These are phyloP conservation scores for Danionella cerebrum DNA, from an alignment of 2,113 vertebrate genomes.

Conservation along the genomic window DNA sequence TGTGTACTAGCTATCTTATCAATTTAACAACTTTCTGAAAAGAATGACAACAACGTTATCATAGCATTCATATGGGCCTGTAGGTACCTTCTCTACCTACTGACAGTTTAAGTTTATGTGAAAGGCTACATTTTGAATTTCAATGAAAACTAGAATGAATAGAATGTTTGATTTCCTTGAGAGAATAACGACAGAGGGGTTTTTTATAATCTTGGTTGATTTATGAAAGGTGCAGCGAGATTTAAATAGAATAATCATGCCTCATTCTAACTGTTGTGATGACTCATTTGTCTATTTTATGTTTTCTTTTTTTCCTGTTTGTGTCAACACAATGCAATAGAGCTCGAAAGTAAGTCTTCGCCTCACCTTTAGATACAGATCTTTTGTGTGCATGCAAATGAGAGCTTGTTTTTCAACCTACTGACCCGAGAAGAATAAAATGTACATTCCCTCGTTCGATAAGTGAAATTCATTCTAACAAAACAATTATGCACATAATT, in stretches of 20 bases:
- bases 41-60: too few relatives aligned
- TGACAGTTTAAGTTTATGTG: too few relatives aligned
- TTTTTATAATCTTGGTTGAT: too few relatives aligned
- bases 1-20: too few relatives aligned
- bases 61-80: too few relatives aligned
- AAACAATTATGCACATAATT: neutral
- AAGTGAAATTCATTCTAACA: conserved; percentile 88
- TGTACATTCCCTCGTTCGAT: conserved; percentile 92
- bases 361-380: conserved; percentile 68
- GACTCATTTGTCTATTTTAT: conserved; percentile 74
- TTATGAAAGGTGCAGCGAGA: neutral
- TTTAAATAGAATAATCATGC: conserved; percentile 35
- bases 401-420: conserved; percentile 81
- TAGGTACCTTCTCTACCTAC: too few relatives aligned
- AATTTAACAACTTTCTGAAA: too few relatives aligned
- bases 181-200: too few relatives aligned
- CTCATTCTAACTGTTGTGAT: conserved; percentile 62
- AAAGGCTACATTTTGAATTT: too few relatives aligned
- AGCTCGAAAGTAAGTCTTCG: conserved; percentile 99
- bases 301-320: conserved; percentile 79
- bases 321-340: conserved; percentile 98
- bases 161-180: too few relatives aligned
- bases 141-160: too few relatives aligned
- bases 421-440: conserved; percentile 77
- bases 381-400: conserved; percentile 91